phyloP scores from a whole-genome alignment of 2,797 vertebrate genomes.

The Ara ararauna region DNA sequence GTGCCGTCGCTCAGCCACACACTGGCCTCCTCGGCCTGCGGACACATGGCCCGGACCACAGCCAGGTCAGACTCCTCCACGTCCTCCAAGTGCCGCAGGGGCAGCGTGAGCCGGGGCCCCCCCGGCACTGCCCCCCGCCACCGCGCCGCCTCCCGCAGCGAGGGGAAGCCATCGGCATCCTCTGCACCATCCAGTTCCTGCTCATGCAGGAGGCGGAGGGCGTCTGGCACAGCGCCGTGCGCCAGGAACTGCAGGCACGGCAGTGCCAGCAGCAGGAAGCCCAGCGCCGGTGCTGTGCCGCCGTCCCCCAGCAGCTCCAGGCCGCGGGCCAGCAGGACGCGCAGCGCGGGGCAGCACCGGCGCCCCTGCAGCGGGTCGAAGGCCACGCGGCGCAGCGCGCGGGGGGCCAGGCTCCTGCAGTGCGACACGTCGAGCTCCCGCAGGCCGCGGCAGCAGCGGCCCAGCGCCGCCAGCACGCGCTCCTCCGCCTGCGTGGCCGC shows the following conservation, averaged over 20 bases:
- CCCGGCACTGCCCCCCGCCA: rapidly evolving
- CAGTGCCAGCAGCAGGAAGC: slow-evolving; percentile 83
- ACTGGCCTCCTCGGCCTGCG: slow-evolving; percentile 55
- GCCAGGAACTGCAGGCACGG: slow-evolving; percentile 77
- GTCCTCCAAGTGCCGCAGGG: slow-evolving; percentile 58
- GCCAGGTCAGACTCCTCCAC: slow-evolving; percentile 71
- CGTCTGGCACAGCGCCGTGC: slow-evolving; percentile 63
- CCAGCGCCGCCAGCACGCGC: slow-evolving; percentile 78
- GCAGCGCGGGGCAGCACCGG: slow-evolving; percentile 43
- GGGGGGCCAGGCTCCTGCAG: slow-evolving; percentile 79
- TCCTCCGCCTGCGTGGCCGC: slow-evolving; percentile 79
- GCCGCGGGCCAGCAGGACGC: slow-evolving; percentile 77
- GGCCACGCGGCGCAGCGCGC: slow-evolving; percentile 77
- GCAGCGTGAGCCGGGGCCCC: background rate
- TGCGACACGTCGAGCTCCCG: slow-evolving; percentile 82
- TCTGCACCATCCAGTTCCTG: background rate
- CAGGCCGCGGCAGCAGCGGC: slow-evolving; percentile 74
- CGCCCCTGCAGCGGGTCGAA: background rate
- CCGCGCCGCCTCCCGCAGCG: slow-evolving; percentile 74
- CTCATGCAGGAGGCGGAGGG: slow-evolving; percentile 74
- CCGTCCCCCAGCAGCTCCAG: slow-evolving; percentile 62
- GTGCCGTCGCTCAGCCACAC: slow-evolving; percentile 51
- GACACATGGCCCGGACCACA: slow-evolving; percentile 72
- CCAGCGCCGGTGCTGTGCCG: slow-evolving; percentile 25
- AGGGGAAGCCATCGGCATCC: slow-evolving; percentile 67